Evolutionary conservation across 1,140 invertebrate species (phyloP).

Genomic region (Drosophila pachea): DNA sequence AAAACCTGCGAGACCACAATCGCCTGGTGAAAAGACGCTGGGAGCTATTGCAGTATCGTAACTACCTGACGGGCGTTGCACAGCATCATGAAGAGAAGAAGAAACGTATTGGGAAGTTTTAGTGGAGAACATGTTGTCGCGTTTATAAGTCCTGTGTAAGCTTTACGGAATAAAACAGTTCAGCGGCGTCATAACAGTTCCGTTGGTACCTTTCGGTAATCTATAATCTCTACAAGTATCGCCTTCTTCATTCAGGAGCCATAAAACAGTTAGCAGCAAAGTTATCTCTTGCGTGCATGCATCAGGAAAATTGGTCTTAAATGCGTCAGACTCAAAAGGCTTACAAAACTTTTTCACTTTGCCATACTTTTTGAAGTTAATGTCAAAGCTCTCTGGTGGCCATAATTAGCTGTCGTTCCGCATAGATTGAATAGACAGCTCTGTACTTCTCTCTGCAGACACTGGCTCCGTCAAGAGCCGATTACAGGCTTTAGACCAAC

Average conservation of each 20-base stretch:
- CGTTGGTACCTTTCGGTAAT: too few relatives aligned
- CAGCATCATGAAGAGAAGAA: constrained; percentile 16
- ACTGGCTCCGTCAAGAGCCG: constrained; percentile 6
- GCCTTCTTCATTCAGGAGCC: not conserved
- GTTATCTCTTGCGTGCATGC: constrained; percentile 13
- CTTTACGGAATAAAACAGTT: constrained; percentile 5
- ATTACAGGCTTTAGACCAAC: constrained; percentile 7
- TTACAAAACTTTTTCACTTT: not conserved
- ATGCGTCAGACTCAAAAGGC: constrained; percentile 4
- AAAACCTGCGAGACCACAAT: constrained; percentile 27
- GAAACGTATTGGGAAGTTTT: constrained; percentile 28
- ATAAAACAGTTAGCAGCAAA: constrained; percentile 2
- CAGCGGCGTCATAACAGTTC: too few relatives aligned
- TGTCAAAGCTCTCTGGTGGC: constrained; percentile 24
- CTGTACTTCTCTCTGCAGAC: not conserved
- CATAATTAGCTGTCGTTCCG: constrained; percentile 24
- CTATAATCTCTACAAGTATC: not conserved
- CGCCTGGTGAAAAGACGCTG: constrained; percentile 14
- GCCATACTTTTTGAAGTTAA: constrained; percentile 21
- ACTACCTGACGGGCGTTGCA: constrained; percentile 34
- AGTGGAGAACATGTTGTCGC: not conserved
- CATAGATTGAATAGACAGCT: constrained; percentile 1
- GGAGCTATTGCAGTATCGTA: constrained; percentile 22
- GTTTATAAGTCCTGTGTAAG: not conserved
- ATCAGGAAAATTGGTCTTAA: constrained; percentile 28